phyloP scores from a whole-genome alignment of 1,140 invertebrate genomes.

The Drosophila pallidifrons region DNA sequence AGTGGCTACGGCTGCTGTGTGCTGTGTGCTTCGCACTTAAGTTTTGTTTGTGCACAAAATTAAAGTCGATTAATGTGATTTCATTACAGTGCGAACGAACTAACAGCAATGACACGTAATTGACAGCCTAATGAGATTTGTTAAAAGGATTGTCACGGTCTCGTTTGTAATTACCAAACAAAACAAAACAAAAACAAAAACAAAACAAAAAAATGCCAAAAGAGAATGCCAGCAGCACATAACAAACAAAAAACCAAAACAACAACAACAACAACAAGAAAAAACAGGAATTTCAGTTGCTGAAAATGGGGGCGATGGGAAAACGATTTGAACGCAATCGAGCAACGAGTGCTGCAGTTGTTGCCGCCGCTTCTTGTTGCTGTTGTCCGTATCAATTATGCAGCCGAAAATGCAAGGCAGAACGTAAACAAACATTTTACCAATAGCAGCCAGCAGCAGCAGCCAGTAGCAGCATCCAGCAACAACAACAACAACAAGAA shows the following conservation, averaged over 20 bases:
- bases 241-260: no score
- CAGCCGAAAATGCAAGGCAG: slow-evolving; percentile 67
- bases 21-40: slow-evolving; percentile 30
- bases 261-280: not conserved
- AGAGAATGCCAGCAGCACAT: not conserved
- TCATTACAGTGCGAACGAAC: slow-evolving; percentile 46
- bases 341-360: slow-evolving; percentile 34
- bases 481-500: slow-evolving; percentile 11
- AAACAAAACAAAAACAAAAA: slow-evolving; percentile 29
- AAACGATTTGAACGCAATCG: slow-evolving; percentile 44
- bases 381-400: slow-evolving; percentile 75
- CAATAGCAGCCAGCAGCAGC: slow-evolving; percentile 27
- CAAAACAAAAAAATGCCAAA: not conserved
- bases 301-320: not conserved
- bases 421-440: slow-evolving; percentile 77
- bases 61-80: slow-evolving; percentile 81
- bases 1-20: not conserved
- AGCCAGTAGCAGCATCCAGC: slow-evolving; percentile 18
- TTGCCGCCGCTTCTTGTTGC: slow-evolving; percentile 27
- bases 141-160: slow-evolving; percentile 74
- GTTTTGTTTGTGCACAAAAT: slow-evolving; percentile 62
- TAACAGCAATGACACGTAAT: slow-evolving; percentile 69
- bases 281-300: not conserved
- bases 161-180: slow-evolving; percentile 61
- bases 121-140: slow-evolving; percentile 80